phyloP scores from a whole-genome alignment of 2,113 vertebrate species.

The Melanerpes aurifrons region DNA sequence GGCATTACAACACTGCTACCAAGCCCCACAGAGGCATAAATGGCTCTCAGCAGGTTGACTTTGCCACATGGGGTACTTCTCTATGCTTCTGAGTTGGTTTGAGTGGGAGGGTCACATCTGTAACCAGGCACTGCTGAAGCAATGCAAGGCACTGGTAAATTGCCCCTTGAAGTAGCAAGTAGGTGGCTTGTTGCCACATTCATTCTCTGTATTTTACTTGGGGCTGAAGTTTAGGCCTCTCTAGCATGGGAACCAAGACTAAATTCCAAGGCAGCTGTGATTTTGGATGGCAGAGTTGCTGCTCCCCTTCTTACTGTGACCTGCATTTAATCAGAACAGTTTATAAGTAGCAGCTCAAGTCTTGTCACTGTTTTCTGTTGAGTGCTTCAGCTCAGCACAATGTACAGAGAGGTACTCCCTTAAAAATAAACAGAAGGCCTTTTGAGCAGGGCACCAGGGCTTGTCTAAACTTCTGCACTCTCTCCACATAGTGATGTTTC shows the following conservation, averaged over 20 bases:
- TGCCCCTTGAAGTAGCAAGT: background rate
- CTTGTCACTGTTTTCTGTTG: background rate
- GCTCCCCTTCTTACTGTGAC: background rate
- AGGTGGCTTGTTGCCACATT: background rate
- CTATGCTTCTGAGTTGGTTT: background rate
- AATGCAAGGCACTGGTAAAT: background rate
- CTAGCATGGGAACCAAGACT: background rate
- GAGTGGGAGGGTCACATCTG: background rate
- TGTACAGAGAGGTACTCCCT: background rate
- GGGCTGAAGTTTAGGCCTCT: background rate
- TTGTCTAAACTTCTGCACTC: background rate
- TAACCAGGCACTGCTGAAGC: background rate
- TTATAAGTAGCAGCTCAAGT: background rate
- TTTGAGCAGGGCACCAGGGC: background rate
- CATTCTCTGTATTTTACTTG: background rate
- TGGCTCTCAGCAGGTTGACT: background rate
- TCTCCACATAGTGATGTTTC: background rate
- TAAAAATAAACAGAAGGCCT: background rate
- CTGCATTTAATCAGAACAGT: background rate
- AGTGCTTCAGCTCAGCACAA: background rate
- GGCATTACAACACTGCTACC: background rate
- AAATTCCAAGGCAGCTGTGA: background rate
- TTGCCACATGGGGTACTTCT: background rate
- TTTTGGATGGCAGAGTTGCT: background rate
- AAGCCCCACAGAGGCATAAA: background rate